Evolutionary conservation across 1,140 invertebrate species (phyloP), one percentile per base, ranked within the genome.

Genomic region (Steinernema khuongi): DNA sequence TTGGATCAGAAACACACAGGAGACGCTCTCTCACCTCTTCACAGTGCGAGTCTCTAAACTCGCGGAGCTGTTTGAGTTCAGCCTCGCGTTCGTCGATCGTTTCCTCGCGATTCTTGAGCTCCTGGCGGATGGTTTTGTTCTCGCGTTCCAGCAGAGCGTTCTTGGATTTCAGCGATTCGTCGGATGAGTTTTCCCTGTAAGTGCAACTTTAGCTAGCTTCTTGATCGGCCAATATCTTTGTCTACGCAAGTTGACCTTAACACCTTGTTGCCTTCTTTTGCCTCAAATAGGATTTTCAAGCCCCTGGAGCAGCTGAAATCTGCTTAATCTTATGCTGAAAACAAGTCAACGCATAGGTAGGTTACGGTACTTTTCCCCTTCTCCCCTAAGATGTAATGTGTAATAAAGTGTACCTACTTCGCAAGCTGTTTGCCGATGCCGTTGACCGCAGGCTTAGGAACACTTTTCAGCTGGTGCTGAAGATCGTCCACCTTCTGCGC

Each of bases 401-500:
- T 11, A 7, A n/a, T n/a, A n/a, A n/a, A n/a, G n/a, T n/a, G n/a
- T n/a, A 41, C 36, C n/a, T n/a, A 41, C 36, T 41, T 41, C 36
- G 36, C 7, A 41, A n/a, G 36, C n/a, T 41, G 36, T 41, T 41
- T 41, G 36, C 36, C n/a, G n/a, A 41, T 41, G 7, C 36, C 36
- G 36, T 41, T 41, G 36, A 60, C 22, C 50, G 50, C 2, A 7
- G 7, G 11, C 22, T 60, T 60, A 2, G 19, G 26, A 26, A 60
- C 50, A 22, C 26, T 60, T 22, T 60, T 60, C 50, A 60, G 50
- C 19, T 60, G 50, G 4, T 14, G 7, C 26, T 60, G 50, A 60
- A 60, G 50, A 60, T 60, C 50, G 50, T 60, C 50, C 7, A 60
- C 50, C 19, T 60, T 60, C 50, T 60, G 50, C 11, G 50, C 26